Conservation (phyloP, 2,888 invertebrate genomes). For the Athalia circularis region DNA sequence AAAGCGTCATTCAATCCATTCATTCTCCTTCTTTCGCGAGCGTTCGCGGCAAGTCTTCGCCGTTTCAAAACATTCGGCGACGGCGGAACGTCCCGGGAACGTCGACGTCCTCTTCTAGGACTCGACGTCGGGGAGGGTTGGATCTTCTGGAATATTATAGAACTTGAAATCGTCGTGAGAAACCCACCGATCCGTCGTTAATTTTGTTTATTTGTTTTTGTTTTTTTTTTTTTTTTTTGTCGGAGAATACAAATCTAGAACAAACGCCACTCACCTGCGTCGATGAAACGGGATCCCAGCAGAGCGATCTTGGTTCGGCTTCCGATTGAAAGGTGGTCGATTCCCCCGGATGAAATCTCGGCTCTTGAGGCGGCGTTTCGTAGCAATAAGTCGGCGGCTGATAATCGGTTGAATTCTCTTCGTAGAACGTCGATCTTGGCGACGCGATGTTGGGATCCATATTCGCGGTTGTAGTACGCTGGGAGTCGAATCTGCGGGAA, state of each 20-base stretch:
- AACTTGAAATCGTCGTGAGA: not conserved
- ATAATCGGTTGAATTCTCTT: constrained; percentile 68
- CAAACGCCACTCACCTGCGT: constrained; percentile 56
- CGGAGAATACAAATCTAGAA: too few species aligned
- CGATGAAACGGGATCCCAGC: constrained; percentile 64
- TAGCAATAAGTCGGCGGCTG: constrained; percentile 64
- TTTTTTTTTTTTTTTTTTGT: not conserved
- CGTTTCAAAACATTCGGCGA: constrained; percentile 78
- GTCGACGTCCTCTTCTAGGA: constrained; percentile 66
- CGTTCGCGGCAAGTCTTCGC: constrained; percentile 84
- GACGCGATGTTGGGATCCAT: constrained; percentile 59
- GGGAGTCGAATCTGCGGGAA: constrained; percentile 60
- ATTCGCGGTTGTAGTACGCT: constrained; percentile 48
- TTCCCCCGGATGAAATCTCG: constrained; percentile 60
- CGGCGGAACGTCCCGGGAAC: constrained; percentile 73
- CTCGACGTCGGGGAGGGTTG: constrained; percentile 64
- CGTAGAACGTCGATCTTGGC: constrained; percentile 63
- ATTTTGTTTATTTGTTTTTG: not conserved
- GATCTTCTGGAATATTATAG: constrained; percentile 55
- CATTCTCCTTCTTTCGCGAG: constrained; percentile 84
- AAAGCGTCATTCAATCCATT: constrained; percentile 86
- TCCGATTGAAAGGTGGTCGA: constrained; percentile 50
- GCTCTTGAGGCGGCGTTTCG: constrained; percentile 67
- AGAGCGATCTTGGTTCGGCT: constrained; percentile 58
- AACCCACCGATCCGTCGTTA: not conserved